phyloP scores from a whole-genome alignment of 2,888 invertebrate genomes.

The Athalia rosae region DNA sequence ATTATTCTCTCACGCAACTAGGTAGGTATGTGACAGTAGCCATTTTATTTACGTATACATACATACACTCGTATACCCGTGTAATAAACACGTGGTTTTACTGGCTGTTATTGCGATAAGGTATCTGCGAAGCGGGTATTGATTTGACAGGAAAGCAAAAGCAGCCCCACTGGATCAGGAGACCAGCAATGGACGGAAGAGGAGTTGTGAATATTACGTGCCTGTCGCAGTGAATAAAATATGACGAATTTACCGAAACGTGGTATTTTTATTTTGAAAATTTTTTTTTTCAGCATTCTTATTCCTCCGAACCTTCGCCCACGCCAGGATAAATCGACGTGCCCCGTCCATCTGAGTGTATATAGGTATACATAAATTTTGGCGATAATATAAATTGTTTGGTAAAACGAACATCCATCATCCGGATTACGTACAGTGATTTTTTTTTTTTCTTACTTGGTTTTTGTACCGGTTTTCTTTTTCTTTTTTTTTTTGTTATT shows the following conservation, averaged over 20 bases:
- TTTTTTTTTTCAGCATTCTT: background rate
- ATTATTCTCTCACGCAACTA: no score
- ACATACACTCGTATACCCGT: background rate
- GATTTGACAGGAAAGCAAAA: slow-evolving; percentile 1
- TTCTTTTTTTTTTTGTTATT: no score
- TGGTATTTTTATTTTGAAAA: background rate
- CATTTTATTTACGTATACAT: slow-evolving; percentile 9
- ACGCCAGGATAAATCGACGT: background rate
- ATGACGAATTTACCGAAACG: no score
- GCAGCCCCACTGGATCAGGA: no score
- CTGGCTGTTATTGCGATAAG: background rate
- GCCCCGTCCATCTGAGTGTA: background rate
- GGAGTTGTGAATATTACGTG: no score
- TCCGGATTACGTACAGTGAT: no score
- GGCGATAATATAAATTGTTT: no score
- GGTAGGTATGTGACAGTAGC: background rate
- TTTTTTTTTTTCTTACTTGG: no score
- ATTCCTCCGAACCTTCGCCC: background rate
- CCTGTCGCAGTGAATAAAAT: no score
- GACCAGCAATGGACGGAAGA: no score
- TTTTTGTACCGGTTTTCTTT: no score
- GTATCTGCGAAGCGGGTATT: background rate
- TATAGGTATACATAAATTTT: background rate
- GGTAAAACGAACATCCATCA: no score
- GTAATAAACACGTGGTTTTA: slow-evolving; percentile 22